A percentile compares a stretch with the other conserved stretches of the same genome.
These are phyloP conservation scores for Bufotes viridis DNA, from an alignment of 2,797 vertebrate species.

Conservation along the genomic window DNA sequence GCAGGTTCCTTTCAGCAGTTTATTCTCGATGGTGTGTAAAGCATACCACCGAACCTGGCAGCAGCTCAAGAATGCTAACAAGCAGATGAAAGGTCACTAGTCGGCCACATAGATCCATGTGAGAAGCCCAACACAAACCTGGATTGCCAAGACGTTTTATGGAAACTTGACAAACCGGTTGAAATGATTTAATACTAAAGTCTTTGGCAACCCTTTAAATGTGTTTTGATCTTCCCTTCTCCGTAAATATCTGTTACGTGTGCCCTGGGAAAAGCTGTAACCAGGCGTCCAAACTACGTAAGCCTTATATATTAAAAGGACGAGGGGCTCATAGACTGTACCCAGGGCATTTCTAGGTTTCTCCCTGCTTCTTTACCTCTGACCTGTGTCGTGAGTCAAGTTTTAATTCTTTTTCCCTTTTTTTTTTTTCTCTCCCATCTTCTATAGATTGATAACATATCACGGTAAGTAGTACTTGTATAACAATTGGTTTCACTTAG, in stretches of 20 bases:
- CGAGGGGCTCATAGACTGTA: not conserved
- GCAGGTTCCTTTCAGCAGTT: constrained; percentile 13
- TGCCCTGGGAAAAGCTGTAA: not conserved
- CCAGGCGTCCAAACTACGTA: not conserved
- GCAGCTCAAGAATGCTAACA: constrained; percentile 62
- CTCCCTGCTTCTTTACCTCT: not conserved
- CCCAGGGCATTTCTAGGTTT: not conserved
- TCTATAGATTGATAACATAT: constrained; percentile 87
- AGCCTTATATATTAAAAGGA: not conserved
- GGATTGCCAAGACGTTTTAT: constrained; percentile 41
- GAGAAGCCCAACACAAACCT: constrained; percentile 34
- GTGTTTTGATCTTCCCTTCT: not conserved
- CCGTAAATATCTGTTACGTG: not conserved
- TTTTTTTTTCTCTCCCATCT: constrained; percentile 62
- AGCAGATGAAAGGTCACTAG: constrained; percentile 49
- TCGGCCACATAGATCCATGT: constrained; percentile 44
- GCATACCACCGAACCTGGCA: constrained; percentile 51
- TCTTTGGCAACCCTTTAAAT: constrained; percentile 4
- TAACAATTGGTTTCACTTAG: no score
- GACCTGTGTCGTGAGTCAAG: not conserved
- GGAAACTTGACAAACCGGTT: constrained; percentile 40
- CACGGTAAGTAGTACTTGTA: constrained; percentile 80
- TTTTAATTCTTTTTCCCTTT: constrained; percentile 11
- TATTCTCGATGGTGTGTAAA: not conserved
- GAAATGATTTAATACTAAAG: not conserved